phyloP scores from a whole-genome alignment of 2,888 invertebrate species.

The Brachyptera putata region DNA sequence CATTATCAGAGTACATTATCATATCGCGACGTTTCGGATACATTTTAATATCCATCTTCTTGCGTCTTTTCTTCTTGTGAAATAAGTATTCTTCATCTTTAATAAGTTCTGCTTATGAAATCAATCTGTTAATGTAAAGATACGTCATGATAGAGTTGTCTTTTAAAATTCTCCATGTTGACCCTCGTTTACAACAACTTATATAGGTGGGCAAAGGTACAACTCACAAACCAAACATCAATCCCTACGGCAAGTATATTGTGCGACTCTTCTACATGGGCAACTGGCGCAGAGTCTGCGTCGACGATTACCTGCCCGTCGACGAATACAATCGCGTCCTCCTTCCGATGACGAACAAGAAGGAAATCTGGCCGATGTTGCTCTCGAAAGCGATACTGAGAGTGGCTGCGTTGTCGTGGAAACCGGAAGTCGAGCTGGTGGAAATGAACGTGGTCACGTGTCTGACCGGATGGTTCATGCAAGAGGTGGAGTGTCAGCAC shows the following conservation, averaged over 20 bases:
- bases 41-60: too few relatives aligned
- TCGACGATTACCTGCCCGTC: slow-evolving; percentile 49
- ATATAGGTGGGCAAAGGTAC: slow-evolving; percentile 12
- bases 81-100: too few relatives aligned
- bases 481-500: neutral
- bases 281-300: slow-evolving; percentile 47
- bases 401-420: slow-evolving; percentile 45
- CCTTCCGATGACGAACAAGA: slow-evolving; percentile 40
- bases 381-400: slow-evolving; percentile 46
- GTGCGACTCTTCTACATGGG: slow-evolving; percentile 49
- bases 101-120: too few relatives aligned
- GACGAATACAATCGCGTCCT: slow-evolving; percentile 41
- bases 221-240: slow-evolving; percentile 12
- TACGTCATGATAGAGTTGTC: too few relatives aligned
- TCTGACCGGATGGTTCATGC: slow-evolving; percentile 46
- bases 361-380: slow-evolving; percentile 50
- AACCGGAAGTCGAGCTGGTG: slow-evolving; percentile 39
- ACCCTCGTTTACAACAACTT: neutral
- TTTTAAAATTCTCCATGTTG: too few relatives aligned
- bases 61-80: too few relatives aligned
- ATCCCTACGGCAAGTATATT: slow-evolving; percentile 45
- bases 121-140: too few relatives aligned
- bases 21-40: too few relatives aligned
- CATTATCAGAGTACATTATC: too few relatives aligned
- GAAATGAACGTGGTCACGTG: slow-evolving; percentile 47